Evolutionary conservation across 2,797 vertebrate genomes (phyloP).

Genomic region (Neopelma chrysocephalum): DNA sequence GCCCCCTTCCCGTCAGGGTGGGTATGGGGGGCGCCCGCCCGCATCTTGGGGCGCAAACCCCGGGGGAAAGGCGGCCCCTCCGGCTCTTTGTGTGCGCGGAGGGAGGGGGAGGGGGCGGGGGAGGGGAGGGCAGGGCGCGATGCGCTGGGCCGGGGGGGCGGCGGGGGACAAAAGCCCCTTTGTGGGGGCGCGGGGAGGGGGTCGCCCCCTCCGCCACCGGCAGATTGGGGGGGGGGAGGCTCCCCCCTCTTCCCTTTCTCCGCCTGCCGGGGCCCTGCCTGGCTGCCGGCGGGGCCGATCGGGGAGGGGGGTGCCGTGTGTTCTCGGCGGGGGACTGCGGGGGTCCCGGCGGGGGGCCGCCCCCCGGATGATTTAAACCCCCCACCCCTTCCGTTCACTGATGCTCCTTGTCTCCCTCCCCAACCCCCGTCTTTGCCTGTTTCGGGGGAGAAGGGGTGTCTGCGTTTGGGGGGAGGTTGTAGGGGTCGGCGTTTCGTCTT

Average conservation of each 20-base stretch:
- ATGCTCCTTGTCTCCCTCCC: background rate
- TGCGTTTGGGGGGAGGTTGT: background rate
- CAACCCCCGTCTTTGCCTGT: background rate
- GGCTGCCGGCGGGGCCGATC: background rate
- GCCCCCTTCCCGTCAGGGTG: slow-evolving; percentile 79
- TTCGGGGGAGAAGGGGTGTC: background rate
- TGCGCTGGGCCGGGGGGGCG: background rate
- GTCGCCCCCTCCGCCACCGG: background rate
- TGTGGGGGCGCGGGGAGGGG: slow-evolving; percentile 36
- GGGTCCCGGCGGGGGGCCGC: background rate
- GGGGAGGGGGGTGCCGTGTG: background rate
- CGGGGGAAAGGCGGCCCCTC: slow-evolving; percentile 80
- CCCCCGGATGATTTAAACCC: background rate
- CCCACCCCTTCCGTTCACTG: background rate
- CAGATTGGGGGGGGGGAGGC: background rate
- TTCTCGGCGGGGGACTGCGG: background rate
- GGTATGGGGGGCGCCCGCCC: slow-evolving; percentile 79
- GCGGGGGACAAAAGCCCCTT: background rate
- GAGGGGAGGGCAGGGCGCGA: background rate
- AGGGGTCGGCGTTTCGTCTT: background rate
- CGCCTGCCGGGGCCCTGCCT: background rate
- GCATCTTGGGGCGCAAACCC: slow-evolving; percentile 75
- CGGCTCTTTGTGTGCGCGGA: slow-evolving; percentile 70
- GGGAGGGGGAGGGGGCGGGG: slow-evolving; percentile 13
- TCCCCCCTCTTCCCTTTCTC: background rate